phyloP scores from a whole-genome alignment of 2,113 vertebrate species.

The Cettia cetti region DNA sequence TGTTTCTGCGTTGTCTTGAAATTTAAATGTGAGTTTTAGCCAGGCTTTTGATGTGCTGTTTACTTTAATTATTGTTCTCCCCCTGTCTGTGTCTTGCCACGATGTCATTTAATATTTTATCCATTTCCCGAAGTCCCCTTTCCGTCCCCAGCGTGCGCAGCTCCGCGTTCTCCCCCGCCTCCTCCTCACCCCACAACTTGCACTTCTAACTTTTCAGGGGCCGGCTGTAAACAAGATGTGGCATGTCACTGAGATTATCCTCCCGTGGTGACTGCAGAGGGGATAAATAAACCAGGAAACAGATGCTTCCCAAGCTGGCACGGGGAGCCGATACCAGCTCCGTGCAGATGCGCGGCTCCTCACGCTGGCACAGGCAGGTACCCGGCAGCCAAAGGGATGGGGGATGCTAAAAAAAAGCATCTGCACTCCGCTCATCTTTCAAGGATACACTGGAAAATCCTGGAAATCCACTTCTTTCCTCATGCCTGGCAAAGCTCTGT shows the following conservation, averaged over 20 bases:
- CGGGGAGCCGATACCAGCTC: not conserved
- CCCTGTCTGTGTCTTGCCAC: constrained; percentile 66
- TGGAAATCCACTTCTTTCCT: not conserved
- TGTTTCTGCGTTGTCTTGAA: constrained; percentile 63
- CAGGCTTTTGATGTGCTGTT: constrained; percentile 74
- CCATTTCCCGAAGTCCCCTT: constrained; percentile 39
- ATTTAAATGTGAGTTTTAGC: constrained; percentile 72
- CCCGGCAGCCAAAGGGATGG: not conserved
- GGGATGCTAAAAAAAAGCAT: not conserved
- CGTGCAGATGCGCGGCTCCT: not conserved
- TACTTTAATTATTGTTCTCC: constrained; percentile 73
- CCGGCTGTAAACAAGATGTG: constrained; percentile 59
- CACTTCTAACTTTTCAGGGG: constrained; percentile 62
- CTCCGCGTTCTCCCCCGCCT: not conserved
- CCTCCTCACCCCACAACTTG: constrained; percentile 10
- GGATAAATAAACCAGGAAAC: constrained; percentile 67
- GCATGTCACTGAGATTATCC: constrained; percentile 33
- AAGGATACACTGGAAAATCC: not conserved
- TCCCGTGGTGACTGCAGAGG: constrained; percentile 17
- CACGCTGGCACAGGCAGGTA: not conserved
- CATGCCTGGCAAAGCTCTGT: not conserved
- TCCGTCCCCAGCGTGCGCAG: not conserved
- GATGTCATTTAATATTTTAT: constrained; percentile 68
- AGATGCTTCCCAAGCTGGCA: constrained; percentile 63
- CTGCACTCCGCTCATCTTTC: not conserved